Conservation (phyloP, 1,140 invertebrate genomes). For the Ceratina australensis region DNA sequence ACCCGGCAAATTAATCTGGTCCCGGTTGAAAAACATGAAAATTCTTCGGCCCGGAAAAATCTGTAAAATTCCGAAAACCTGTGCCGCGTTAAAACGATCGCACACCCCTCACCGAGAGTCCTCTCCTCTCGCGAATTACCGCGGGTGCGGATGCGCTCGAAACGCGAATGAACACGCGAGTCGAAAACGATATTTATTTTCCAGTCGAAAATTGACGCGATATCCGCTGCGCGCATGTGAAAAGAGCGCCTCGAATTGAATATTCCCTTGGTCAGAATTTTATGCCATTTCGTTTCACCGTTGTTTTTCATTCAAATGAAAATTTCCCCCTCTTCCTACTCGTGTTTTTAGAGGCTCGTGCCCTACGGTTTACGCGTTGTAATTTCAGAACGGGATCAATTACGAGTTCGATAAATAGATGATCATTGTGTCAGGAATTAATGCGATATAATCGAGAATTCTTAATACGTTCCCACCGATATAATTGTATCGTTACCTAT, state of each 20-base stretch:
- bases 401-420: no score
- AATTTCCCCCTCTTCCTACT: background rate
- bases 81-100: conserved; percentile 11
- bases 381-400: no score
- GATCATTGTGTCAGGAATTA: no score
- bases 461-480: background rate
- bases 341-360: background rate
- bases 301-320: conserved; percentile 2
- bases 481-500: conserved; percentile 11
- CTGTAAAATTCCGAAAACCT: background rate
- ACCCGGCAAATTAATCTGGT: background rate
- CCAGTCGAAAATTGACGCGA: background rate
- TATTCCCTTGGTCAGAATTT: conserved; percentile 19
- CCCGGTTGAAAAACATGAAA: no score
- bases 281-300: conserved; percentile 3
- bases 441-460: no score
- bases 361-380: no score
- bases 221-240: background rate
- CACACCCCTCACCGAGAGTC: background rate
- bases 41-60: background rate
- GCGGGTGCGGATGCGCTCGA: background rate
- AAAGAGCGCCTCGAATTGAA: background rate
- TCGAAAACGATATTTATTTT: conserved; percentile 31
- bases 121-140: conserved; percentile 13
- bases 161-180: conserved; percentile 25